A percentile compares a stretch with the other conserved stretches of the same genome.
phyloP scores from a whole-genome alignment of 2,113 vertebrate genomes.

The Miniopterus natalensis region DNA sequence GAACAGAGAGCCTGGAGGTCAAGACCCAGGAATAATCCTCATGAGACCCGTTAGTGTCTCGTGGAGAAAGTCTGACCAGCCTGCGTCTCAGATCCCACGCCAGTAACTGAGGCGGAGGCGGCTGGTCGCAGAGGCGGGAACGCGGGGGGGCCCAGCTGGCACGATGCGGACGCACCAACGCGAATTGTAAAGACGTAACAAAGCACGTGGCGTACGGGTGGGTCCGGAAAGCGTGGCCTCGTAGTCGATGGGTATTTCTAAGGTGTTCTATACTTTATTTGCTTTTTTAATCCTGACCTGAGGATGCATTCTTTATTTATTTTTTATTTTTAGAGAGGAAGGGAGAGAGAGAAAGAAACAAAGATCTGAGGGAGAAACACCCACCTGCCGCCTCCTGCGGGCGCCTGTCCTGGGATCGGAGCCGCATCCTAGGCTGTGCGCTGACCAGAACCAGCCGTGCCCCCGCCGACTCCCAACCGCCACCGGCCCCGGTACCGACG shows the following conservation, averaged over 20 bases:
- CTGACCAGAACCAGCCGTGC: too few relatives aligned
- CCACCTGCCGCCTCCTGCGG: too few relatives aligned
- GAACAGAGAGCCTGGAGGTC: neutral
- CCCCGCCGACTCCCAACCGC: too few relatives aligned
- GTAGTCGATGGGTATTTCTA: neutral
- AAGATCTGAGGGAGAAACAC: too few relatives aligned
- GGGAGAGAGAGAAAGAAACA: neutral
- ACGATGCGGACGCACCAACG: neutral
- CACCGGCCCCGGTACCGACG: too few relatives aligned
- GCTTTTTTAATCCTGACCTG: too few relatives aligned
- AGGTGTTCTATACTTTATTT: neutral
- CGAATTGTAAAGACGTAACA: neutral
- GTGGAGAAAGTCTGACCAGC: neutral
- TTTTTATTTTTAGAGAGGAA: too few relatives aligned
- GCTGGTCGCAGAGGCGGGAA: too few relatives aligned
- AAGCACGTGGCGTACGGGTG: neutral
- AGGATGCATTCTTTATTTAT: too few relatives aligned
- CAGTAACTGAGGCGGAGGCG: neutral
- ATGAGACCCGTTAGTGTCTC: neutral
- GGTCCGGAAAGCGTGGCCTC: neutral
- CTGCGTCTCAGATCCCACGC: neutral
- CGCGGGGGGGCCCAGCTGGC: neutral
- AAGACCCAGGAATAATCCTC: neutral
- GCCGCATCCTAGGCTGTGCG: too few relatives aligned
- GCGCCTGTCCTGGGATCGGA: too few relatives aligned